A percentile compares a stretch with the other conserved stretches of the same genome.
Conservation (phyloP, 1,140 invertebrate genomes). For the Elysia chlorotica region DNA sequence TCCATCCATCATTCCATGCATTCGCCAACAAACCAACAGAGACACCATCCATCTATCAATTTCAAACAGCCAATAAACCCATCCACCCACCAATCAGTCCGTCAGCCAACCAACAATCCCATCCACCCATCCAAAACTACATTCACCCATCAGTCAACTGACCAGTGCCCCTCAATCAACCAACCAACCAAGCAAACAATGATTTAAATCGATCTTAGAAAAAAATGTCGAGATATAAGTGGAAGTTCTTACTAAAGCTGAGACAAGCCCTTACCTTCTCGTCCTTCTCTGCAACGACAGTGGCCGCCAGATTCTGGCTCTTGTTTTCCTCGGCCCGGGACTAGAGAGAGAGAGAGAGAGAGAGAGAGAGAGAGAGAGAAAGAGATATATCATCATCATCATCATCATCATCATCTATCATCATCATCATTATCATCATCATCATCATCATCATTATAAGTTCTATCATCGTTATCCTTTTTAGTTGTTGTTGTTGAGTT, state of each 20-base stretch:
- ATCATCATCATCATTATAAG: no score
- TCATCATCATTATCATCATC: no score
- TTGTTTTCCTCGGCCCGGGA: background rate
- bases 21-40: background rate
- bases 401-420: no score
- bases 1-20: no score
- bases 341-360: background rate
- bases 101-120: background rate
- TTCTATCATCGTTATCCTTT: no score
- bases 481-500: no score
- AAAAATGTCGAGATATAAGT: background rate
- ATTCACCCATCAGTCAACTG: background rate
- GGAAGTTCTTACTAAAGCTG: no score
- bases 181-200: background rate
- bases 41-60: background rate
- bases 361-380: no score
- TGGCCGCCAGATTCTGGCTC: background rate
- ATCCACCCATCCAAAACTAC: background rate
- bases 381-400: no score
- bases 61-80: background rate
- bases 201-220: background rate
- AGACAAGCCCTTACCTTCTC: constrained; percentile 2
- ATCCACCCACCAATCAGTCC: background rate
- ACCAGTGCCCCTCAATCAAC: no score
- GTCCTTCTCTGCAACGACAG: background rate